Evolutionary conservation across 1,140 invertebrate genomes (phyloP).

Genomic region (Hypsibius dujardini): DNA sequence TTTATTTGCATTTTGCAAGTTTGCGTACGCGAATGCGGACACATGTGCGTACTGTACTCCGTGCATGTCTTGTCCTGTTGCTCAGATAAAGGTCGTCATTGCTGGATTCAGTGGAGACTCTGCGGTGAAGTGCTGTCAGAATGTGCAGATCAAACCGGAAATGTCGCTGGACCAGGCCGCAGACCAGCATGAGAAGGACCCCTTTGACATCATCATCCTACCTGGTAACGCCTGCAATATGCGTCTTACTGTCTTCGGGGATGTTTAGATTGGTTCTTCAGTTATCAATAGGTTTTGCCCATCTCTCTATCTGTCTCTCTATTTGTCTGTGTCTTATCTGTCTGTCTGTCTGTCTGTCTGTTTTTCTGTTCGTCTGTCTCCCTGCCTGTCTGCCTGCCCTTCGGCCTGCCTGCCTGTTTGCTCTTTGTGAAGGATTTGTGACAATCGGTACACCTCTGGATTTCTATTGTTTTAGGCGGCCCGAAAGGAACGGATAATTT

Average conservation of each 20-base stretch:
- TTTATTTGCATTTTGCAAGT: background rate
- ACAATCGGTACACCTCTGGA: too few relatives aligned
- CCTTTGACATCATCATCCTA: conserved; percentile 49
- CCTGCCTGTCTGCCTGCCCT: background rate
- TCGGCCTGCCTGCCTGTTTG: background rate
- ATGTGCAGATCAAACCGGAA: conserved; percentile 62
- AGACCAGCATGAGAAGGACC: conserved; percentile 29
- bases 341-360: background rate
- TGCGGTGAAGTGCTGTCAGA: conserved; percentile 54
- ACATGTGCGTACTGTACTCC: too few relatives aligned
- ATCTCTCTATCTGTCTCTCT: too few relatives aligned
- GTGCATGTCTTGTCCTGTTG: conserved; percentile 37
- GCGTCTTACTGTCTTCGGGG: too few relatives aligned
- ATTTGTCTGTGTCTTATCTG: background rate
- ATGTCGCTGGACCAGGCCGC: conserved; percentile 42
- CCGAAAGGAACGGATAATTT: conserved; percentile 61
- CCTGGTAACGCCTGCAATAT: too few relatives aligned
- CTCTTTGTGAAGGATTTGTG: background rate
- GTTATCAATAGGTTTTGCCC: too few relatives aligned
- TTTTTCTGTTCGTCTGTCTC: background rate
- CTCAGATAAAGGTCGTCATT: conserved; percentile 51
- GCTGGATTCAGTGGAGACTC: conserved; percentile 50
- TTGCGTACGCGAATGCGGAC: background rate
- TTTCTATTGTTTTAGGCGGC: conserved; percentile 50
- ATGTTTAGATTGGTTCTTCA: too few relatives aligned